Evolutionary conservation across 1,140 invertebrate species (phyloP), one percentile per base, ranked within the genome.

Genomic region (Oscheius sp.): DNA sequence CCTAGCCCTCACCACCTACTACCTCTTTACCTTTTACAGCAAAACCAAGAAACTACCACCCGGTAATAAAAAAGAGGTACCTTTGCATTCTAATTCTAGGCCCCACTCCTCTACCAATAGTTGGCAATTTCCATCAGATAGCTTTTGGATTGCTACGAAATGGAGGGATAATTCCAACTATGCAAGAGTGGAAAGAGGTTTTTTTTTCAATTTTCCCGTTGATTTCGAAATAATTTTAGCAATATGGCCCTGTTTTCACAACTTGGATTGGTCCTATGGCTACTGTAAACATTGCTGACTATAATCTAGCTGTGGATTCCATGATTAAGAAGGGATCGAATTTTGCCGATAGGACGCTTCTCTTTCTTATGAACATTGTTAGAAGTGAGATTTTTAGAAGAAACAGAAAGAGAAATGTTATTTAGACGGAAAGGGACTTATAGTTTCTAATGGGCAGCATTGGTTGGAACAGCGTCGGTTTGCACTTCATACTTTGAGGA

Each of bases 211-310:
- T 13, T 58, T 58, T 58, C 52, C 23, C 52, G 23, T 10, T 10
- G 28, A 13, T 58, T 28, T n/a, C n/a, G n/a, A n/a, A n/a, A n/a
- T n/a, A n/a, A 58, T 13, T 23, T 20, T 58, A 28, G n/a, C 7
- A 58, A 20, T 62, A n/a, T n/a, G 59, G 59, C 34, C 28, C 59
- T 18, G 20, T 62, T 31, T 62, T 29, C 31, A 62, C 59, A 3
- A n/a, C n/a, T 31, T 62, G 59, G 59, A 23, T 62, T 7, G 59
- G 59, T 29, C 59, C 59, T 29, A n/a, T 15, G 3, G 23, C 59
- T 10, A 20, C 34, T 3, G 59, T 62, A n/a, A 29, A n/a, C 32
- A 18, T 62, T 18, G n/a, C n/a, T 31, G 59, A 62, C 28, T 62
- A 62, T 20, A 20, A 62, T 3, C 10, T 29, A 10, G n/a, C 32